Conservation (phyloP, 2,888 invertebrate species). For the Salticus scenicus region DNA sequence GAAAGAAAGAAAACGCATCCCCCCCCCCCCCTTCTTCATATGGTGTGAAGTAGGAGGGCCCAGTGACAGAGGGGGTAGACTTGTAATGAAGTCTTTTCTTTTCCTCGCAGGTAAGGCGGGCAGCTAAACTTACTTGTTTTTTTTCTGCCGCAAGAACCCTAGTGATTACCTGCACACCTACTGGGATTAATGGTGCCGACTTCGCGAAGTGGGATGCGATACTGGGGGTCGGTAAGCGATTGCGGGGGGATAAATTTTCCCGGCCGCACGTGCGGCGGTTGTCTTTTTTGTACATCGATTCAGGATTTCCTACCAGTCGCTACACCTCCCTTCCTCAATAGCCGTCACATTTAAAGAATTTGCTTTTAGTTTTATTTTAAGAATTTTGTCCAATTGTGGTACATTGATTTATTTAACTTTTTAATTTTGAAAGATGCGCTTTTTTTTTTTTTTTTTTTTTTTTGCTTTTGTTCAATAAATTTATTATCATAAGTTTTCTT, state of each 20-base stretch:
- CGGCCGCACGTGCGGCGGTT: constrained; percentile 59
- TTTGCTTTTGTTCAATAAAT: too few relatives aligned
- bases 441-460: too few relatives aligned
- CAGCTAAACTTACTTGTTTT: constrained; percentile 4
- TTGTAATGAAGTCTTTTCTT: constrained; percentile 68
- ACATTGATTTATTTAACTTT: too few relatives aligned
- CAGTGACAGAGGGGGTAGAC: constrained; percentile 54
- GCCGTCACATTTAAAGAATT: constrained; percentile 42
- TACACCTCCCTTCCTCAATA: constrained; percentile 12
- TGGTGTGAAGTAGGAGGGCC: constrained; percentile 59
- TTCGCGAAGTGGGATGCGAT: constrained; percentile 58
- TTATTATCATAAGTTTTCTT: too few relatives aligned
- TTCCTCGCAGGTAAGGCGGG: constrained; percentile 29
- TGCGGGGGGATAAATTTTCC: constrained; percentile 20
- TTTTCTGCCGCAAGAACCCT: constrained; percentile 36
- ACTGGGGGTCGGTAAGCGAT: constrained; percentile 38
- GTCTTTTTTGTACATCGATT: constrained; percentile 37
- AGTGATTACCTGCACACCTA: constrained; percentile 68
- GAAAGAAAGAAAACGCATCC: too few relatives aligned
- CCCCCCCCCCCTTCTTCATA: constrained; percentile 3
- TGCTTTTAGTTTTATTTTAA: too few relatives aligned
- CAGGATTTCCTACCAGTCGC: background rate
- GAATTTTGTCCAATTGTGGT: too few relatives aligned
- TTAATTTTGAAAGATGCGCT: too few relatives aligned
- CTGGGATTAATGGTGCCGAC: constrained; percentile 67